A percentile compares a stretch with the other conserved stretches of the same genome.
These are phyloP conservation scores for Zaprionus tsacasi DNA, from an alignment of 1,140 invertebrate genomes.

Conservation along the genomic window DNA sequence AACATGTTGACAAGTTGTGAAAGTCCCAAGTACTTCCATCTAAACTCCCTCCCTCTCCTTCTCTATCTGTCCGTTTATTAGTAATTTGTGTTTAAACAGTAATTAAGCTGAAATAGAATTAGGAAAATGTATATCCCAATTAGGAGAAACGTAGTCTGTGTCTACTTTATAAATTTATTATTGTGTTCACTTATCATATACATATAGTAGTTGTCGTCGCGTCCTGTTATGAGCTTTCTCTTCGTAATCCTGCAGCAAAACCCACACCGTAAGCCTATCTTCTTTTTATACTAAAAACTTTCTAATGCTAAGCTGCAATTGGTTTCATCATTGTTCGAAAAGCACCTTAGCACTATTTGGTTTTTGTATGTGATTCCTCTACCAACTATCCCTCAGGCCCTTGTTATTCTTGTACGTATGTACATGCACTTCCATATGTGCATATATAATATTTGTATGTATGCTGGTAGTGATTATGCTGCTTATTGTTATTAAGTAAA, in stretches of 20 bases:
- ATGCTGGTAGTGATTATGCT: slow-evolving; percentile 16
- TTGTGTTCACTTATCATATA: slow-evolving; percentile 25
- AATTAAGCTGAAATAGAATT: not conserved
- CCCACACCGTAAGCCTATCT: slow-evolving; percentile 30
- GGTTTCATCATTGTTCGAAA: slow-evolving; percentile 57
- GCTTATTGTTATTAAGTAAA: slow-evolving; percentile 58
- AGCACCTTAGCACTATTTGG: slow-evolving; percentile 22
- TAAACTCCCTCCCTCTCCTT: not conserved
- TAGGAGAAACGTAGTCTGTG: slow-evolving; percentile 11
- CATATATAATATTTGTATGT: slow-evolving; percentile 41
- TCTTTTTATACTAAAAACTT: slow-evolving; percentile 32
- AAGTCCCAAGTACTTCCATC: not conserved
- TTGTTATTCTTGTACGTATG: slow-evolving; percentile 52
- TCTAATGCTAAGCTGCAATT: slow-evolving; percentile 49
- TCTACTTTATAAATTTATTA: slow-evolving; percentile 6
- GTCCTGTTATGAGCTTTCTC: slow-evolving; percentile 64
- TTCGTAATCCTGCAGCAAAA: slow-evolving; percentile 41
- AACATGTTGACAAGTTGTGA: slow-evolving; percentile 70
- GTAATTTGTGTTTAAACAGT: not conserved
- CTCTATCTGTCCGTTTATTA: not conserved
- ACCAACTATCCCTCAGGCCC: slow-evolving; percentile 58
- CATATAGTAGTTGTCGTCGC: slow-evolving; percentile 1
- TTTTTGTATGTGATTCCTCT: slow-evolving; percentile 32
- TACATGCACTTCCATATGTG: slow-evolving; percentile 23
- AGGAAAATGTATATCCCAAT: not conserved